These are phyloP conservation scores for Indicator indicator DNA, from an alignment of 2,113 vertebrate genomes.

Conservation along the genomic window DNA sequence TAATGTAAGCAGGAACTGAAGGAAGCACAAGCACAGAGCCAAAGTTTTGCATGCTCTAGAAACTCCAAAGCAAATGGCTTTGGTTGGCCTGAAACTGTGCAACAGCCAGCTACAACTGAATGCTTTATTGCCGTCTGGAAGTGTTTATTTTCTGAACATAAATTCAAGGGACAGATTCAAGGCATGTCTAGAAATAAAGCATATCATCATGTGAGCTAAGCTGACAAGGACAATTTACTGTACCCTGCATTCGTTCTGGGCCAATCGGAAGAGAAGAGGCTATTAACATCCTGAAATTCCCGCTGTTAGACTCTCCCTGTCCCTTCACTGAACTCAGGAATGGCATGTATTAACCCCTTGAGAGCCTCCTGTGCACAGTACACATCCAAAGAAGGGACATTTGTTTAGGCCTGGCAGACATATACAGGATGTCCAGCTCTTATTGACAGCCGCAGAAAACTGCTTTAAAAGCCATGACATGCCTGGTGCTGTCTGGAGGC, in stretches of 20 bases:
- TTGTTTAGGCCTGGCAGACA: slow-evolving; percentile 22
- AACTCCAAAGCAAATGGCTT: slow-evolving; percentile 63
- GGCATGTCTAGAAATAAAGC: slow-evolving; percentile 88
- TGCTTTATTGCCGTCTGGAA: slow-evolving; percentile 86
- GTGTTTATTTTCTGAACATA: slow-evolving; percentile 88
- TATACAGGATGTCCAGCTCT: neutral
- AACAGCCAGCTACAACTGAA: slow-evolving; percentile 76
- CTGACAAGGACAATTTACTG: slow-evolving; percentile 88
- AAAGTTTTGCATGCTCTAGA: slow-evolving; percentile 35
- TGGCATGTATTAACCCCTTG: slow-evolving; percentile 79
- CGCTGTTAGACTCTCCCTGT: slow-evolving; percentile 76
- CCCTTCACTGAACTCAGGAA: slow-evolving; percentile 82
- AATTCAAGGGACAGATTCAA: slow-evolving; percentile 87
- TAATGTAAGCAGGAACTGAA: neutral
- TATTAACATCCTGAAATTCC: slow-evolving; percentile 84
- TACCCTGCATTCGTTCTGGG: slow-evolving; percentile 81
- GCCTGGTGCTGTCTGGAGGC: neutral
- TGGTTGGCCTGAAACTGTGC: slow-evolving; percentile 62
- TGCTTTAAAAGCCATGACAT: neutral
- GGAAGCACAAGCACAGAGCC: neutral
- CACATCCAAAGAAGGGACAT: slow-evolving; percentile 36
- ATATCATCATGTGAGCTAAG: slow-evolving; percentile 86
- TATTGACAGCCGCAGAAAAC: neutral
- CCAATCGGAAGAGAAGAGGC: slow-evolving; percentile 78
- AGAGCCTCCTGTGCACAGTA: slow-evolving; percentile 21